These are phyloP conservation scores for Carollia perspicillata DNA, from an alignment of 2,113 vertebrate genomes.

Conservation along the genomic window DNA sequence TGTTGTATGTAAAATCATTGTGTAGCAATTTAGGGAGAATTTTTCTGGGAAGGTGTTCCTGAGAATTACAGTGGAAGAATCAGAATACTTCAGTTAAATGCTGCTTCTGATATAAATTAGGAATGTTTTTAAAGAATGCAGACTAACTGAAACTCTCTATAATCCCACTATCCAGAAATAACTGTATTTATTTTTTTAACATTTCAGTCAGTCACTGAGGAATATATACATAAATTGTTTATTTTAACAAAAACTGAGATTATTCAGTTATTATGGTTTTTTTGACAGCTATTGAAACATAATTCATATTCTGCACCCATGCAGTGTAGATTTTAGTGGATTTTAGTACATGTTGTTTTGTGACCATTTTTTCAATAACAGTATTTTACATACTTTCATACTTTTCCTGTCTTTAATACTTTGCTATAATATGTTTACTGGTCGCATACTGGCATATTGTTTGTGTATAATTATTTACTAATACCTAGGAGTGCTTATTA, in stretches of 20 bases:
- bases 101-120: constrained; percentile 14
- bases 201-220: background rate
- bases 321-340: background rate
- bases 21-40: background rate
- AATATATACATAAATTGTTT: background rate
- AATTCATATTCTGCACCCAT: background rate
- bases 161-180: background rate
- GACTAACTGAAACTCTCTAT: background rate
- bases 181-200: background rate
- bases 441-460: background rate
- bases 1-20: background rate
- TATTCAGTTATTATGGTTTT: background rate
- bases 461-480: constrained; percentile 12
- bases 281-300: background rate
- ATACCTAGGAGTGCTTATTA: background rate
- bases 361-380: background rate
- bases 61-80: background rate
- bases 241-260: background rate
- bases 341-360: background rate
- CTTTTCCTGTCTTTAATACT: background rate
- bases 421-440: background rate
- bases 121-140: constrained; percentile 29
- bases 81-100: background rate
- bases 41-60: constrained; percentile 25
- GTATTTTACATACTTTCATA: background rate